phyloP scores from a whole-genome alignment of 2,888 invertebrate species.

The Dromius quadrimaculatus region DNA sequence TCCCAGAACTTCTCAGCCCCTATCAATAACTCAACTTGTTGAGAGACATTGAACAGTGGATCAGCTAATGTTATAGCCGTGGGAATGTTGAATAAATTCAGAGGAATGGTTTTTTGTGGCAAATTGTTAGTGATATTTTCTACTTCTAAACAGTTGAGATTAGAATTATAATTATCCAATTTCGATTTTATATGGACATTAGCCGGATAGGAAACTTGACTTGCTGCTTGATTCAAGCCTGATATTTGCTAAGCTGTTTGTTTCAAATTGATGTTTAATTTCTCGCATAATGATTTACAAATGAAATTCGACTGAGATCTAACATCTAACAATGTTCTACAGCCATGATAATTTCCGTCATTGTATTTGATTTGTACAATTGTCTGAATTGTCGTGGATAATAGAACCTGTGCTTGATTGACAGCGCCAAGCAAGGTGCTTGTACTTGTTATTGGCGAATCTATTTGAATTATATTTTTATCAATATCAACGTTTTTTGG shows the following conservation, averaged over 20 bases:
- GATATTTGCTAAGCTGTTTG: not conserved
- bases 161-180: not conserved
- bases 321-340: constrained; percentile 36
- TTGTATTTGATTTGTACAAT: constrained; percentile 28
- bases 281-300: not conserved
- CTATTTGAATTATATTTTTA: not conserved
- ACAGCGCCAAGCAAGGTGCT: not conserved
- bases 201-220: not conserved
- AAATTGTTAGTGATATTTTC: not conserved
- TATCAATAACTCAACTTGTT: constrained; percentile 30
- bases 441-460: not conserved
- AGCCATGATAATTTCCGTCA: constrained; percentile 1
- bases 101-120: no score
- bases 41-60: constrained; percentile 13
- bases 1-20: constrained; percentile 30
- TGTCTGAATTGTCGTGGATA: constrained; percentile 2
- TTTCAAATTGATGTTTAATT: constrained; percentile 1
- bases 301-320: constrained; percentile 47
- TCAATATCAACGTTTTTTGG: not conserved
- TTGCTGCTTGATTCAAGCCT: constrained; percentile 17
- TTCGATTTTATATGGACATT: constrained; percentile 14
- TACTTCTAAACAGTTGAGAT: constrained; percentile 12
- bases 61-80: constrained; percentile 28
- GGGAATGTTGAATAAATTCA: constrained; percentile 8
- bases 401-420: constrained; percentile 2